Evolutionary conservation across 2,113 vertebrate genomes (phyloP).

Genomic region (Grammomys dolichurus): DNA sequence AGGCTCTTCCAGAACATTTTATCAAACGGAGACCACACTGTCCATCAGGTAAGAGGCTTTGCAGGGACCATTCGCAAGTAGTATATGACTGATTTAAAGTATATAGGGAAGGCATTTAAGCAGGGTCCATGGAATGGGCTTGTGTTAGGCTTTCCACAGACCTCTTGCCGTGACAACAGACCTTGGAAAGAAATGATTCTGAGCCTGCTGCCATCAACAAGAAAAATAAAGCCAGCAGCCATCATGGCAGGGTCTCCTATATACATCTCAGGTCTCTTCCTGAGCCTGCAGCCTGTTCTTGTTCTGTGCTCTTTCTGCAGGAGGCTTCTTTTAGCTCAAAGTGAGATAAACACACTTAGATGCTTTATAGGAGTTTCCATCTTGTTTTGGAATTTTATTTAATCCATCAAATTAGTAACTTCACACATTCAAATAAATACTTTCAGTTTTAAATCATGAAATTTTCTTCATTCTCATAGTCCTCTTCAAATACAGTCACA

Average conservation of each 20-base stretch:
- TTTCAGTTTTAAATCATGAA: neutral
- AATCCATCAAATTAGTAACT: slow-evolving; percentile 24
- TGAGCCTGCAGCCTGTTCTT: neutral
- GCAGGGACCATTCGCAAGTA: neutral
- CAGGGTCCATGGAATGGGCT: neutral
- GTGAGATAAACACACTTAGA: neutral
- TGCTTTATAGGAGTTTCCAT: neutral
- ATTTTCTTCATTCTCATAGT: slow-evolving; percentile 42
- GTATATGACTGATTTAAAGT: neutral
- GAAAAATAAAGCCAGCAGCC: neutral
- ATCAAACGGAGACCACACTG: neutral
- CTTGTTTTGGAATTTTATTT: neutral
- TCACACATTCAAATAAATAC: neutral
- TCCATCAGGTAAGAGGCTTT: neutral
- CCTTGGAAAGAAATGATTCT: neutral
- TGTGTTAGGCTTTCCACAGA: neutral
- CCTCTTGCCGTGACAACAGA: neutral
- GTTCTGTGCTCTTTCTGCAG: neutral
- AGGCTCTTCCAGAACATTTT: neutral
- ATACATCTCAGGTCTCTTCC: neutral
- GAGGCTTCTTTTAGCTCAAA: neutral
- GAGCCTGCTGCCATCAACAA: neutral
- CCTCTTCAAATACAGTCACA: neutral
- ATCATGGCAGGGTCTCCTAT: neutral
- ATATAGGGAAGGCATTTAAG: neutral